Percentiles rank a stretch among this genome's conserved stretches.
Evolutionary conservation across 2,113 vertebrate species (phyloP).

Genomic region (Xenopus borealis): DNA sequence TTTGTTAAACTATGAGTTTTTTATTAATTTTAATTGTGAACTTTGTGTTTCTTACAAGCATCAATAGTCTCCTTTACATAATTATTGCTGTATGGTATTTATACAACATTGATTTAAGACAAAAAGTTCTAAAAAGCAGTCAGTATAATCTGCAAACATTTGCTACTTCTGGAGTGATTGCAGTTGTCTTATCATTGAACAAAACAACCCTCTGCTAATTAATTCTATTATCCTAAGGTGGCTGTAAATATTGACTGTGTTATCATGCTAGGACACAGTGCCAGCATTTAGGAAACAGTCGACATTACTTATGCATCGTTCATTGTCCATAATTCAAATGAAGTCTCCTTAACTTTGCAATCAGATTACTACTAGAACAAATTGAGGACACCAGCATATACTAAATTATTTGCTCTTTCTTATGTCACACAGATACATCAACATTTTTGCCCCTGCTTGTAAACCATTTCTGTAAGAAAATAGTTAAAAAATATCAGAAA

Average conservation of each 20-base stretch:
- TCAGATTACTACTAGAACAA: not conserved
- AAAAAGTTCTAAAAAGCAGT: not conserved
- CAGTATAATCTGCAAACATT: constrained; percentile 13
- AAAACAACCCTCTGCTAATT: constrained; percentile 11
- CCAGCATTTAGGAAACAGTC: not conserved
- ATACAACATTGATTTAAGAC: not conserved
- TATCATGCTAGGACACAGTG: constrained; percentile 10
- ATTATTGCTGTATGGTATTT: not conserved
- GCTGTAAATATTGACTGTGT: constrained; percentile 15
- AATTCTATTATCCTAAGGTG: constrained; percentile 19
- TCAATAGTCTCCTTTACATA: not conserved
- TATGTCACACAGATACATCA: not conserved
- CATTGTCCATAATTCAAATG: constrained; percentile 8
- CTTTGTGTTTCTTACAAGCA: too few species aligned
- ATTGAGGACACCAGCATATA: too few species aligned
- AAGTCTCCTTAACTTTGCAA: not conserved
- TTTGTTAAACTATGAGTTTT: too few species aligned
- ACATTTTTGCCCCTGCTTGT: not conserved
- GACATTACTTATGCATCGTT: not conserved
- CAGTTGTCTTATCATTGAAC: constrained; percentile 4
- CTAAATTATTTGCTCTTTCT: not conserved
- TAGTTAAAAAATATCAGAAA: too few species aligned
- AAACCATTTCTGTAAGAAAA: not conserved
- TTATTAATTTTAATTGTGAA: too few species aligned
- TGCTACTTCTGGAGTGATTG: constrained; percentile 1